Evolutionary conservation across 2,113 vertebrate species (phyloP).

Genomic region (Otocyon megalotis): DNA sequence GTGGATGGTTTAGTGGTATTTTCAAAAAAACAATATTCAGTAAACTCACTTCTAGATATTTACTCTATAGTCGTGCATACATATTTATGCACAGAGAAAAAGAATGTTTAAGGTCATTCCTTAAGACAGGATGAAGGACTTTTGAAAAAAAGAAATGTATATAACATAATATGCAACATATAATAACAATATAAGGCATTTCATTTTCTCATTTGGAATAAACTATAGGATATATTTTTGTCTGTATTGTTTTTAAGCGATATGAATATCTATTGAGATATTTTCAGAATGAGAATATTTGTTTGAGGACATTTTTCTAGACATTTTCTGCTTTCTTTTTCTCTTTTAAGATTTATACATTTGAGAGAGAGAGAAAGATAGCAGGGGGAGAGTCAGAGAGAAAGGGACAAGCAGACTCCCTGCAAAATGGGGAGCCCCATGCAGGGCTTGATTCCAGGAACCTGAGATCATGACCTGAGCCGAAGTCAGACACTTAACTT

Average conservation of each 20-base stretch:
- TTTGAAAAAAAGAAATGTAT: not conserved
- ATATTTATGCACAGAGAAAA: not conserved
- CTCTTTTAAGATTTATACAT: not conserved
- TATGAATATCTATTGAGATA: not conserved
- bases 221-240: not conserved
- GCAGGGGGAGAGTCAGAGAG: not conserved
- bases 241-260: not conserved
- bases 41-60: not conserved
- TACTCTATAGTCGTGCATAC: not conserved
- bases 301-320: not conserved
- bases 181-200: not conserved
- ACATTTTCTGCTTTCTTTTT: not conserved
- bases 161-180: not conserved
- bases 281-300: not conserved
- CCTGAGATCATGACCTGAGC: not conserved
- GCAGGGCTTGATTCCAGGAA: not conserved
- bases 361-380: not conserved
- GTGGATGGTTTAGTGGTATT: not conserved
- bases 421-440: not conserved
- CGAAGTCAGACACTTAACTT: not conserved
- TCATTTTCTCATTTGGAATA: not conserved
- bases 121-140: not conserved
- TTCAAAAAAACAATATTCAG: conserved; percentile 38
- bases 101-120: not conserved
- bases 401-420: not conserved